Conservation (phyloP, 2,797 vertebrate genomes). For the Eulemur mongoz region DNA sequence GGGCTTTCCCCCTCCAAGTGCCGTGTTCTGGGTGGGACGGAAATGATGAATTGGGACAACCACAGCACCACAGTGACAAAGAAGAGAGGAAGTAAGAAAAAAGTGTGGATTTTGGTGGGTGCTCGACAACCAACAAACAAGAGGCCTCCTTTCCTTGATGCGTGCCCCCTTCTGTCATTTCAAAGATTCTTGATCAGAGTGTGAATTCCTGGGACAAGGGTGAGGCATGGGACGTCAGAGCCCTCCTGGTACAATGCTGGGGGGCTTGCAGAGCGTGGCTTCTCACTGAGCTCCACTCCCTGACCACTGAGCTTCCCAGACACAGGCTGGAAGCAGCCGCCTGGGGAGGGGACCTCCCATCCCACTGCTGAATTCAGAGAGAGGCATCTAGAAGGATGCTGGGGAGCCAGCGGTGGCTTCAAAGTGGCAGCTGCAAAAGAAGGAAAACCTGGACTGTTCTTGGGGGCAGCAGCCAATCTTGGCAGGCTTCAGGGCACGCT, state of each 20-base stretch:
- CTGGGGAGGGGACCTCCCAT: rapidly evolving
- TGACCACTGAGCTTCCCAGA: rapidly evolving
- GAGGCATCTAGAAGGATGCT: rapidly evolving
- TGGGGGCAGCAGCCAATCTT: not conserved
- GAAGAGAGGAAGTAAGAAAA: not conserved
- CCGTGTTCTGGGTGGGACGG: not conserved
- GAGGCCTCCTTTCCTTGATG: rapidly evolving
- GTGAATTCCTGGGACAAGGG: rapidly evolving
- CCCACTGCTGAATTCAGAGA: not conserved
- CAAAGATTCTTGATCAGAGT: not conserved
- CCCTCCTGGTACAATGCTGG: not conserved
- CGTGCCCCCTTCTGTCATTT: rapidly evolving
- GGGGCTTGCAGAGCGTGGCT: rapidly evolving
- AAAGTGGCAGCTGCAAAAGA: not conserved
- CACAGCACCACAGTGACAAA: rapidly evolving
- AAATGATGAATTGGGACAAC: not conserved
- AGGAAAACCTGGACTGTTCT: not conserved
- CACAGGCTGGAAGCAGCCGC: rapidly evolving
- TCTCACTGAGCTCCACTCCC: not conserved
- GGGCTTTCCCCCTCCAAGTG: not conserved
- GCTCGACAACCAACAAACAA: not conserved
- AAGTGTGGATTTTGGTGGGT: not conserved
- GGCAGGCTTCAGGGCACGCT: rapidly evolving
- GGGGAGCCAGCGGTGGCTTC: rapidly evolving
- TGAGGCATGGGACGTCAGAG: rapidly evolving